A percentile compares a stretch with the other conserved stretches of the same genome.
Evolutionary conservation across 2,797 vertebrate species (phyloP).

Genomic region (Myoxocephalus aenaeus): DNA sequence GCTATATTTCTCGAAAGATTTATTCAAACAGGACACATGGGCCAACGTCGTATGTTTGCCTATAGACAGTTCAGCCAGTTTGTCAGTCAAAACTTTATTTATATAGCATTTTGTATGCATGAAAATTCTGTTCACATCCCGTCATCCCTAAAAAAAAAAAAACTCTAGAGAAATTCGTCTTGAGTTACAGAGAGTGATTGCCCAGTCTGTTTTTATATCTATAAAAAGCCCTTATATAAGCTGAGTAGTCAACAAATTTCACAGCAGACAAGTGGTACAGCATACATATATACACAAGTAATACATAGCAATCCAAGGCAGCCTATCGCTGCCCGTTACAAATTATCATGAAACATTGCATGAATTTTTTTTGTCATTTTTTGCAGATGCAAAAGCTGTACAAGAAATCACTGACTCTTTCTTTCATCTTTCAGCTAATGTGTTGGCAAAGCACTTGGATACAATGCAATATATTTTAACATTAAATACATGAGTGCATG

Average conservation of each 20-base stretch:
- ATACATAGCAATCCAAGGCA: slow-evolving; percentile 79
- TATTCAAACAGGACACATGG: slow-evolving; percentile 78
- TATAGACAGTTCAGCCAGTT: slow-evolving; percentile 68
- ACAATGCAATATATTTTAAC: slow-evolving; percentile 81
- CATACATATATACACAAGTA: slow-evolving; percentile 83
- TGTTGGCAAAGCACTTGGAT: slow-evolving; percentile 82
- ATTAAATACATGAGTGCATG: slow-evolving; percentile 78
- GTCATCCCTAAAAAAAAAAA: slow-evolving; percentile 69
- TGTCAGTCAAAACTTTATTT: slow-evolving; percentile 75
- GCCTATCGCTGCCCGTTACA: slow-evolving; percentile 78
- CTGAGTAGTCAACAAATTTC: slow-evolving; percentile 81
- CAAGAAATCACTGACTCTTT: slow-evolving; percentile 69
- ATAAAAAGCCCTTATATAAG: slow-evolving; percentile 88
- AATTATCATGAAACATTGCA: slow-evolving; percentile 80
- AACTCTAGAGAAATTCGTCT: slow-evolving; percentile 65
- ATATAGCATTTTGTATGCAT: slow-evolving; percentile 75
- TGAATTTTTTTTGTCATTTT: slow-evolving; percentile 51
- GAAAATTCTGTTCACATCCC: slow-evolving; percentile 70
- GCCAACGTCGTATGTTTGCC: slow-evolving; percentile 68
- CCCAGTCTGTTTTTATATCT: slow-evolving; percentile 79
- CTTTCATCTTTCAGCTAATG: slow-evolving; percentile 66
- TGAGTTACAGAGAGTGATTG: slow-evolving; percentile 70
- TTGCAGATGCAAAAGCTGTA: slow-evolving; percentile 82
- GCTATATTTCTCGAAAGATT: slow-evolving; percentile 71
- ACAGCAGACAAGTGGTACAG: slow-evolving; percentile 83